phyloP scores from a whole-genome alignment of 2,113 vertebrate species.

The Hyaena hyaena region DNA sequence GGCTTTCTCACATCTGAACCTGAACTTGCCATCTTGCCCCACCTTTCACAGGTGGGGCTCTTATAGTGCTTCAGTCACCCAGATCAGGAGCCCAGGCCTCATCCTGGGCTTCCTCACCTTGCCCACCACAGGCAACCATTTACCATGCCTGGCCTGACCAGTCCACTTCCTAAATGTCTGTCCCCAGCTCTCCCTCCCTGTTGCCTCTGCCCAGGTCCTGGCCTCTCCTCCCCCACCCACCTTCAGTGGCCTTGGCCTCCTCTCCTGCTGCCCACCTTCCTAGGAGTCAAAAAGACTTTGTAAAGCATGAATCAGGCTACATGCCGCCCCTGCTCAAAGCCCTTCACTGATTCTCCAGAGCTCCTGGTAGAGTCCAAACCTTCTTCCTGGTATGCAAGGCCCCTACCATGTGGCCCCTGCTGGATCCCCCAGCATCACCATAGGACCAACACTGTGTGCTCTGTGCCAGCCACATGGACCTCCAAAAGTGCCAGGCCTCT shows the following conservation, averaged over 20 bases:
- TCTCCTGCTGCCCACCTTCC: background rate
- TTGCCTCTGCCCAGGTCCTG: background rate
- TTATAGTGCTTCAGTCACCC: background rate
- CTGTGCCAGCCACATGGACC: background rate
- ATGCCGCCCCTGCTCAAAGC: background rate
- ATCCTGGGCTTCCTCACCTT: background rate
- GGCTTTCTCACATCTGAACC: background rate
- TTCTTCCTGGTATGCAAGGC: background rate
- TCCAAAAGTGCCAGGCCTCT: background rate
- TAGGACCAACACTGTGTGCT: background rate
- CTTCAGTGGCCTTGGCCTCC: background rate
- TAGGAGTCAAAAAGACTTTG: background rate
- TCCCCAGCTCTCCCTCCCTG: background rate
- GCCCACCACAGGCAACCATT: background rate
- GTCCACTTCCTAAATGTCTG: background rate
- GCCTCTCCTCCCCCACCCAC: background rate
- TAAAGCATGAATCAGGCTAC: background rate
- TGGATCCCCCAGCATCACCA: background rate
- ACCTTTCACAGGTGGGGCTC: background rate
- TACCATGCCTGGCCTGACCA: background rate
- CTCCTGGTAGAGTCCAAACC: background rate
- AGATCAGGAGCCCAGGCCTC: background rate
- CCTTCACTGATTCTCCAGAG: background rate
- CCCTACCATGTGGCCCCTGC: background rate
- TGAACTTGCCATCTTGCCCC: background rate